These are phyloP conservation scores for Drosophila triauraria DNA, from an alignment of 1,140 invertebrate genomes.

Conservation along the genomic window DNA sequence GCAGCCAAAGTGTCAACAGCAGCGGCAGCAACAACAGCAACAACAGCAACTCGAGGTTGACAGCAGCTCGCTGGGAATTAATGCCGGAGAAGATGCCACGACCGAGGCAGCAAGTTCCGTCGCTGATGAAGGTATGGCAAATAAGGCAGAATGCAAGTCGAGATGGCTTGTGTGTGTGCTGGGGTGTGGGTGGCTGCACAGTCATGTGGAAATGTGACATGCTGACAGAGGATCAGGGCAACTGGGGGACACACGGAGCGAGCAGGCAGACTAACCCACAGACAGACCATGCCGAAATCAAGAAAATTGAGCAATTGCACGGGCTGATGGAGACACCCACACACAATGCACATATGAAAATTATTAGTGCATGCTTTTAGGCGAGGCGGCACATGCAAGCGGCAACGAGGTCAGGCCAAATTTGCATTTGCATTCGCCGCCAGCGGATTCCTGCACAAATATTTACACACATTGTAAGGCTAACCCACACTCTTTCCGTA, in stretches of 20 bases:
- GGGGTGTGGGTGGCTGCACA: conserved; percentile 42
- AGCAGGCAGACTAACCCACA: conserved; percentile 42
- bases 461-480: conserved; percentile 72
- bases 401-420: conserved; percentile 70
- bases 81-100: conserved; percentile 68
- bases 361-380: conserved; percentile 80
- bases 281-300: conserved; percentile 72
- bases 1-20: conserved; percentile 63
- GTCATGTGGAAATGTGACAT: conserved; percentile 72
- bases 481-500: conserved; percentile 34
- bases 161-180: conserved; percentile 30
- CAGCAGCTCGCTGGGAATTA: conserved; percentile 78
- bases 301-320: conserved; percentile 79
- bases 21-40: conserved; percentile 40
- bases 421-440: conserved; percentile 68
- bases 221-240: conserved; percentile 36
- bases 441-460: conserved; percentile 57
- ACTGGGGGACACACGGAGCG: not conserved
- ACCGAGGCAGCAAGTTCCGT: conserved; percentile 63
- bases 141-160: conserved; percentile 66
- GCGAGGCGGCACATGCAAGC: conserved; percentile 62
- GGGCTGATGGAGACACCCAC: conserved; percentile 24
- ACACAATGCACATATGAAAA: conserved; percentile 79
- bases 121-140: conserved; percentile 82
- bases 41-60: conserved; percentile 51